Base-by-base conservation (phyloP, 2,113 vertebrate species). In the Dunckerocampus dactyliophorus region DNA sequence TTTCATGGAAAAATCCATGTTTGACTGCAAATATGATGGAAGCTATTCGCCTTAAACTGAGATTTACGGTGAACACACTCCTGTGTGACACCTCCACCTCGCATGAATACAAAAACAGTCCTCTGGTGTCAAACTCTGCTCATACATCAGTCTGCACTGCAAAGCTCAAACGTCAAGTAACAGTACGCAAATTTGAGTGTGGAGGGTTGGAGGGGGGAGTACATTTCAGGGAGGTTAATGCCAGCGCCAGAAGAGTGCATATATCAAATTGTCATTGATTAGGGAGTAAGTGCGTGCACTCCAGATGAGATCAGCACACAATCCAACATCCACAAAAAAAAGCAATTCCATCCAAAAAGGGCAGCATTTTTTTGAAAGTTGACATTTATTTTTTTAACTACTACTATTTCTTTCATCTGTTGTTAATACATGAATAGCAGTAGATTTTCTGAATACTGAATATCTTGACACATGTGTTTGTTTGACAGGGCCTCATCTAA, bases 251-350 rank as follows among this genome's bases (percentile, higher is more conserved):
- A 55, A 19, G 31, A 55, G 28, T 13, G 8, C 31, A 20, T 55
- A 55, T 3, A 55, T 55, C 52, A 55, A 55, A 37, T 20, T 55
- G 52, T 55, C 52, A 55, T 55, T 39, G 52, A 55, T 55, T 55
- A n/a, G 24, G 3, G 17, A 37, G 31, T 34, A 54, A 31, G 31
- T 39, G 19, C 31, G 52, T 55, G 52, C 52, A 12, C 16, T 37
- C 21, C 47, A 12, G n/a, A 46, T 59, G 55, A 39, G 55, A 57
- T 43, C 19, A 57, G 20, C 4, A 13, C 20, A 45, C 55, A 21
- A 57, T 21, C 55, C 39, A 45, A 43, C 39, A 45, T 57, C 39
- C 13, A 43, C 37, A 43, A 45, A 57, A 45, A 28, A 34, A 56
- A 42, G 13, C 3, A 22, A 43, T 8, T 8, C 20, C 20, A 21